Base-by-base conservation (phyloP, 2,113 vertebrate genomes). In the Cyprinodon tularosa region DNA sequence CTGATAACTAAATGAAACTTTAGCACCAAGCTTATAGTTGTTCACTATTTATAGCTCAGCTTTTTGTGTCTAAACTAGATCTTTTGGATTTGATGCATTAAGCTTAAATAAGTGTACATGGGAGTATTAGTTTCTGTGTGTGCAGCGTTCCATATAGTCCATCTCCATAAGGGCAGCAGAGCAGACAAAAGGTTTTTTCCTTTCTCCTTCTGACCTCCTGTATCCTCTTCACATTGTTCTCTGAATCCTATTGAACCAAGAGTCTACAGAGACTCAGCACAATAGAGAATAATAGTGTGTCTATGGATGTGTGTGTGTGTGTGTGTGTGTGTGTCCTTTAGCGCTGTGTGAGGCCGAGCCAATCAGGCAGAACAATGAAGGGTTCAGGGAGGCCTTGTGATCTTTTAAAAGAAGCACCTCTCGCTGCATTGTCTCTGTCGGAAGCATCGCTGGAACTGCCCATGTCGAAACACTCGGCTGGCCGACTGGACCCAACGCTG, bases 141-240 rank as follows among this genome's bases (percentile, higher is more conserved):
- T 7, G 8, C 3, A 9, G n/a, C 4, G 9, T 76, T 77, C 89
- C 82, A 68, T 75, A 74, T 69, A 17, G 40, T 59, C 87, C 20
- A 17, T 88, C 78, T 89, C 80, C 84, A 87, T 80, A 77, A 81
- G 84, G 66, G 74, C 82, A 91, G 44, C 77, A 71, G 84, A 84
- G 83, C 83, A 84, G 72, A 88, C 86, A 87, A 87, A 84, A 81
- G 17, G 83, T 81, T 77, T 74, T 68, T 64, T 53, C 79, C 73
- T 80, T 66, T 60, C 82, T 88, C 80, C 89, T 84, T 82, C 87
- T 90, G 90, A 93, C 92, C 91, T 85, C 86, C 67, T 87, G 77
- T 88, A 87, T 88, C 74, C 88, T 86, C 66, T 81, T 64, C 20
- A 75, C 89, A 92, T 94, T 93, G 94, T 94, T 93, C 88, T 91